phyloP scores from a whole-genome alignment of 2,797 vertebrate genomes.

The Aratinga solstitialis region DNA sequence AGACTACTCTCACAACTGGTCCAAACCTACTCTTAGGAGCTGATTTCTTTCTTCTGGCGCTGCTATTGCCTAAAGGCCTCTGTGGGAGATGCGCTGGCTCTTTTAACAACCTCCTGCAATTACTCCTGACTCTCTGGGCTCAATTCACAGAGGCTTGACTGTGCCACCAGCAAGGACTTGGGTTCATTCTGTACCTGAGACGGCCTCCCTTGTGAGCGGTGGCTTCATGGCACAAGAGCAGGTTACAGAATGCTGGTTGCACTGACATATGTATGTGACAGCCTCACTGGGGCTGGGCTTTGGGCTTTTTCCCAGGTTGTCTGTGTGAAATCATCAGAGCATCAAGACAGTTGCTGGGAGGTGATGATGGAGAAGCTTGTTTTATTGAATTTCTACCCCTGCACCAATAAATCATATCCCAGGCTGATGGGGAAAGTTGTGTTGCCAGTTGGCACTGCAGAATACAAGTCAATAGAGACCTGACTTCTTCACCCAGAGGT shows the following conservation, averaged over 20 bases:
- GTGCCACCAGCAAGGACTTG: background rate
- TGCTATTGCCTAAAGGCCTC: constrained; percentile 31
- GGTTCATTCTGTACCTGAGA: background rate
- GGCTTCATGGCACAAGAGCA: background rate
- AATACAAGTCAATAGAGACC: constrained; percentile 28
- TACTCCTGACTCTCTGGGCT: background rate
- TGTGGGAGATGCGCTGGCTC: background rate
- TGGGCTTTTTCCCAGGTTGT: background rate
- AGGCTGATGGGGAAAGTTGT: background rate
- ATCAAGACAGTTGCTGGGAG: background rate
- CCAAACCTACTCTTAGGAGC: background rate
- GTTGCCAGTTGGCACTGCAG: background rate
- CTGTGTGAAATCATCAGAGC: background rate
- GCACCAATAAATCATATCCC: constrained; percentile 3
- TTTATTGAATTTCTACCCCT: background rate
- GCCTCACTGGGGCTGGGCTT: background rate
- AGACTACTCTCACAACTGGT: background rate
- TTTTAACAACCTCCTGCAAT: background rate
- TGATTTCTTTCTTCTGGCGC: background rate
- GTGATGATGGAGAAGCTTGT: background rate
- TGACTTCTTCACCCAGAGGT: background rate
- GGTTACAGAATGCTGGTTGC: constrained; percentile 27
- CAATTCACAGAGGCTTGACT: rapidly evolving
- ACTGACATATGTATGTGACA: background rate
- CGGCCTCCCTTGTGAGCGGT: background rate